A percentile compares a stretch with the other conserved stretches of the same genome.
Evolutionary conservation across 2,888 invertebrate genomes (phyloP).

Genomic region (Colletes collaris): DNA sequence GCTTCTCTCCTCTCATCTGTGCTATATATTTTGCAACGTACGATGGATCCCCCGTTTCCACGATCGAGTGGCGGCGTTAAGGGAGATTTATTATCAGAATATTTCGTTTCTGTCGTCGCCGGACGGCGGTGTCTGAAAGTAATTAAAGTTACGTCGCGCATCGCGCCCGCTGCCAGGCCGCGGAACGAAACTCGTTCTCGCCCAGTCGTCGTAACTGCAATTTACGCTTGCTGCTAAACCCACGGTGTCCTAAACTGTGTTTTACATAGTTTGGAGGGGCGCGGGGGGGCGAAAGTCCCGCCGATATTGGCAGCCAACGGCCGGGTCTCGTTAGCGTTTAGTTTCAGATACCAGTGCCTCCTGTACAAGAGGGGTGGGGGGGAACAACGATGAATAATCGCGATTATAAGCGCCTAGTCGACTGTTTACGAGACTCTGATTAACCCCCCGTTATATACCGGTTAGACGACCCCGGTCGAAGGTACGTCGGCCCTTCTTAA

Average conservation of each 20-base stretch:
- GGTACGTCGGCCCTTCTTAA: conserved; percentile 53
- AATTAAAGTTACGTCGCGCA: conserved; percentile 42
- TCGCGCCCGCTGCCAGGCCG: conserved; percentile 8
- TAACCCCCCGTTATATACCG: conserved; percentile 48
- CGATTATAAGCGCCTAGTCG: conserved; percentile 54
- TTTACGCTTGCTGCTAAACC: conserved; percentile 22
- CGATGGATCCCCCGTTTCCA: not conserved
- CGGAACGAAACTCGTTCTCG: conserved; percentile 13
- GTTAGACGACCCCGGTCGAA: conserved; percentile 26
- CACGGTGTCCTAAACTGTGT: conserved; percentile 21
- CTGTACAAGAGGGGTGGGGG: not conserved
- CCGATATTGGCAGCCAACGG: conserved; percentile 32
- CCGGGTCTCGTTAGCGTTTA: conserved; percentile 43
- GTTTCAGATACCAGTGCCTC: conserved; percentile 12
- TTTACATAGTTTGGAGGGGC: conserved; percentile 22
- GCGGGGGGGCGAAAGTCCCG: not conserved
- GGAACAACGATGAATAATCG: conserved; percentile 54
- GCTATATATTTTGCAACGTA: too few relatives aligned
- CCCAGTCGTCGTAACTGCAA: conserved; percentile 36
- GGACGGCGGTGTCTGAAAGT: conserved; percentile 29
- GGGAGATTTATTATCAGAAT: conserved; percentile 31
- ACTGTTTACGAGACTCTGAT: conserved; percentile 63
- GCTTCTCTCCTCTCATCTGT: too few relatives aligned
- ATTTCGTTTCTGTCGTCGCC: conserved; percentile 15
- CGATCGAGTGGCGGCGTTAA: conserved; percentile 3